These are phyloP conservation scores for Daphoenositta chrysoptera DNA, from an alignment of 2,113 vertebrate species.

Conservation along the genomic window DNA sequence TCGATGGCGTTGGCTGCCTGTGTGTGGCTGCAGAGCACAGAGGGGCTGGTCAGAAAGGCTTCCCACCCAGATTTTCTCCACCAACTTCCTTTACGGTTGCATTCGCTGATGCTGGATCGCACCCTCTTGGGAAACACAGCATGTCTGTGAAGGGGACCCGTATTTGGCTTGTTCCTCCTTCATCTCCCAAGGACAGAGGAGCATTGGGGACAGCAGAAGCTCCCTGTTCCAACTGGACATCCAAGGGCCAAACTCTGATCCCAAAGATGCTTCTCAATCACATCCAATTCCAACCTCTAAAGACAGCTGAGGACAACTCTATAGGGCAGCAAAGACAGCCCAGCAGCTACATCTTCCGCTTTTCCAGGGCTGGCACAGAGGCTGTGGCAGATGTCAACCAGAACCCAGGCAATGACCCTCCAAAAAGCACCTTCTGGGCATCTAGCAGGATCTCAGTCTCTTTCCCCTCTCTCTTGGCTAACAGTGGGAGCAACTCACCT, in stretches of 20 bases:
- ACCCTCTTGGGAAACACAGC: rapidly evolving
- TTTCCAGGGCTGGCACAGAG: neutral
- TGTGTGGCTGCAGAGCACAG: slow-evolving; percentile 73
- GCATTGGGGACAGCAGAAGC: neutral
- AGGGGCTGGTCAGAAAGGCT: neutral
- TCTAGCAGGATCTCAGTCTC: neutral
- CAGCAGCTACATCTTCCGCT: neutral
- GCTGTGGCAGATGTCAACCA: neutral
- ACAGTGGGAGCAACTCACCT: slow-evolving; percentile 65
- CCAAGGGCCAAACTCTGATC: neutral
- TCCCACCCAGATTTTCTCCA: neutral
- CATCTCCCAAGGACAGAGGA: neutral
- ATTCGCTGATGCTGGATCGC: rapidly evolving
- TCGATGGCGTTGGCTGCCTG: slow-evolving; percentile 66
- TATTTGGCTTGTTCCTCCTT: neutral
- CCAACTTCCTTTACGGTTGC: rapidly evolving
- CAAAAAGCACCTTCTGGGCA: neutral
- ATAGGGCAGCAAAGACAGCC: neutral
- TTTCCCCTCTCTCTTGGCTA: neutral
- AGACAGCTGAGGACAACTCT: neutral
- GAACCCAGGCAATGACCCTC: neutral
- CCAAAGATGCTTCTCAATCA: neutral
- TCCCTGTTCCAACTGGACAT: neutral
- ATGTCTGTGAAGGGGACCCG: rapidly evolving
- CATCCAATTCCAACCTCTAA: neutral